Base-by-base conservation (phyloP, 35 echinoderm and acorn worm genomes). In the Apostichopus japonicus region DNA sequence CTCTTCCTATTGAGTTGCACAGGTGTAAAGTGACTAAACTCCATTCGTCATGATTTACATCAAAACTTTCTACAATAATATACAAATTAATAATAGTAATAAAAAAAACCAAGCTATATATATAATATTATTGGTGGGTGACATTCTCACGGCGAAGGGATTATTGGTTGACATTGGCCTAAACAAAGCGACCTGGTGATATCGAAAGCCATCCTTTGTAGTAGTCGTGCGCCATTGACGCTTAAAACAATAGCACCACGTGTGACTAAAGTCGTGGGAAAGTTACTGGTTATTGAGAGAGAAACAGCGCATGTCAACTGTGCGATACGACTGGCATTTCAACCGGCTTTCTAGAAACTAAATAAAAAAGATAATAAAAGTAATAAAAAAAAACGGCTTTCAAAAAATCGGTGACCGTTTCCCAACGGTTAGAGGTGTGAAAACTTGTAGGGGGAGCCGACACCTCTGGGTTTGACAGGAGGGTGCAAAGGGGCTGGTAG, bases 201-300 rank as follows among this genome's bases (percentile, higher is more conserved):
- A 84, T 23, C 81, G 81, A 84, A 84, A 84, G 81, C 81, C 55
- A 54, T 6, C 13, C 55, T 84, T 55, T 84, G 55, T 84, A 54
- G 27, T 57, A 17, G 81, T 84, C 81, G 81, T 84, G 81, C 56
- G 81, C 81, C 81, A 23, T 59, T 84, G 81, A 84, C 81, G 55
- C 81, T 84, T 84, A 59, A 84, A 84, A 84, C 81, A 84, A 84
- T 84, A 58, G 54, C 51, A 84, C 81, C 81, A 84, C 81, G 81
- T 84, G 81, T 84, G 23, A 84, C 6, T 17, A 57, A 44, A 84
- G 53, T 84, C 81, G 81, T 84, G 81, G 81, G 81, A 84, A 84
- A 84, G 81, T 84, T 84, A 58, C 80, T 84, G 55, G 21, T 54
- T 54, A 84, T 23, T 57, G 54, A 21, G 33, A 84, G 56, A n/a